Base-by-base conservation (phyloP, 2,797 vertebrate genomes). In the Mallotus villosus region DNA sequence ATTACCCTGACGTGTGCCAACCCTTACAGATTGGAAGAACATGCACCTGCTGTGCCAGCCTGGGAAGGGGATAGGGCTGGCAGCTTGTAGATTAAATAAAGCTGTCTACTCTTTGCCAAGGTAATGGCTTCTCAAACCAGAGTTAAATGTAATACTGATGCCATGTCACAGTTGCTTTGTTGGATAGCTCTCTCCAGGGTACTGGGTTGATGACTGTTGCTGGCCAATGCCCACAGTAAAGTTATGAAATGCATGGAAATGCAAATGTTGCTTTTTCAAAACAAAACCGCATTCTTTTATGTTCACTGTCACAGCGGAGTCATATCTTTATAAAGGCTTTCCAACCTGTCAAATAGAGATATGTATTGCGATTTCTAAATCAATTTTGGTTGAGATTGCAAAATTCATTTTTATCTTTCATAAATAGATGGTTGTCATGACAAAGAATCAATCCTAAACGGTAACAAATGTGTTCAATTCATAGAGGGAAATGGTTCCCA, bases 61-160 rank as follows among this genome's bases (percentile, higher is more conserved):
- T 86, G 82, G 78, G 83, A 88, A 76, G 76, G 78, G 78, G 87
- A 87, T 80, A 67, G 80, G 78, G 82, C 82, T 89, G 83, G 89
- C 86, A 91, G 88, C 84, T 86, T 88, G 87, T 73, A 90, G 89
- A 90, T 92, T 91, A 90, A 91, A 92, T 90, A 89, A 91, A 90
- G 84, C 87, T 86, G 88, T 91, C 90, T 89, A 72, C 80, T 91
- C 86, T 24, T 77, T 91, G 89, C 88, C 89, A 90, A 84, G 85
- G 85, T 89, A 90, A 90, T 87, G 86, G 86, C 86, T 88, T 92
- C 87, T 88, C 88, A 87, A 87, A 88, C 83, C 84, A 77, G 65
- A 84, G 87, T 86, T 90, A 90, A 90, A 92, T 86, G 85, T 80
- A 84, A 87, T 86, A 86, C 85, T 86, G 77, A 86, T 86, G 84